Percentiles rank a stretch among this genome's conserved stretches.
phyloP scores from a whole-genome alignment of 1,140 invertebrate species.

The Tetramorium parvispinum region DNA sequence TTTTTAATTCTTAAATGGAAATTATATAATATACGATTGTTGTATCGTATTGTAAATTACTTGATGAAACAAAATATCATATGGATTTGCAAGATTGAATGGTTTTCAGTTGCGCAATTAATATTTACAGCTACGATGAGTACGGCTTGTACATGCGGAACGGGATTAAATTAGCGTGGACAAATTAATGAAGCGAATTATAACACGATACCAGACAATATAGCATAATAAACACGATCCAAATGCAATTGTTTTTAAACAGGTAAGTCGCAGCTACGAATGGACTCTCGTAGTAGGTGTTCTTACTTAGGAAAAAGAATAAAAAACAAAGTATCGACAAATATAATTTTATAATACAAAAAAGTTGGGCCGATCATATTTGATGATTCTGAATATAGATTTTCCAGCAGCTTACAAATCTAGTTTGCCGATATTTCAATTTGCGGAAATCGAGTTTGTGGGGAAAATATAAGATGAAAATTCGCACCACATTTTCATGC shows the following conservation, averaged over 20 bases:
- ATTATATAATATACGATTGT: not conserved
- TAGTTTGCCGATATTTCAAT: not conserved
- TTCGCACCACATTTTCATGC: not conserved
- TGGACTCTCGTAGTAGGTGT: not conserved
- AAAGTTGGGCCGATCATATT: not conserved
- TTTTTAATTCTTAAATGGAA: not conserved
- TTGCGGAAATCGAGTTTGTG: not conserved
- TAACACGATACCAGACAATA: slow-evolving; percentile 31
- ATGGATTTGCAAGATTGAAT: slow-evolving; percentile 15
- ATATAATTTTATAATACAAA: not conserved
- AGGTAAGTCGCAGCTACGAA: not conserved
- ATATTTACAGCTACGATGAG: not conserved
- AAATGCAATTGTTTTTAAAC: slow-evolving; percentile 45
- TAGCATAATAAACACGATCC: slow-evolving; percentile 23
- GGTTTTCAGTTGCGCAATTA: slow-evolving; percentile 26
- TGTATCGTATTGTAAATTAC: not conserved
- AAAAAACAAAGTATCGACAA: not conserved
- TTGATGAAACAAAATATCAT: not conserved
- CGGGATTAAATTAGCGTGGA: slow-evolving; percentile 44
- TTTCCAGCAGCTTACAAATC: not conserved
- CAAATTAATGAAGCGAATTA: slow-evolving; percentile 53
- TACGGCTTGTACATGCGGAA: not conserved
- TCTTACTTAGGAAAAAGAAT: not conserved
- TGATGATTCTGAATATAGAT: not conserved
- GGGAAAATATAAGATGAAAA: slow-evolving; percentile 29